Evolutionary conservation across 2,797 vertebrate species (phyloP).

Genomic region (Tokudaia tokunoshimensis): DNA sequence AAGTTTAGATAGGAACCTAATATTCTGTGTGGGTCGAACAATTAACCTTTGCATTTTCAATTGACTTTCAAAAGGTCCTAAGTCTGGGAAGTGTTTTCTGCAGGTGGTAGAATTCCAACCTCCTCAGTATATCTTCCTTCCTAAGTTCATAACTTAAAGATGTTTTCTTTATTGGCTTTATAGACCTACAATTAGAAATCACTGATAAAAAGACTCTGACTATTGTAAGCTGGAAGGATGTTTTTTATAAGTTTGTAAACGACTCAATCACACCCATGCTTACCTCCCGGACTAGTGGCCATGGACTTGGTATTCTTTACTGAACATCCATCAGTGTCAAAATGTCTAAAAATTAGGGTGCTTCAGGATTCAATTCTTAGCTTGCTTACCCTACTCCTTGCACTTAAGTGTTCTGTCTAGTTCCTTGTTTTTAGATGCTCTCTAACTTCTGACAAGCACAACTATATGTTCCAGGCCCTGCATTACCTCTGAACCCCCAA

Average conservation of each 20-base stretch:
- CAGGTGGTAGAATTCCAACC: neutral
- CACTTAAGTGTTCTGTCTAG: neutral
- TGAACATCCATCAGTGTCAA: neutral
- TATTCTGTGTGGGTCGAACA: neutral
- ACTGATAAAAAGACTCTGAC: neutral
- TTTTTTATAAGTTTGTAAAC: neutral
- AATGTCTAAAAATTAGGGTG: neutral
- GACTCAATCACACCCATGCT: neutral
- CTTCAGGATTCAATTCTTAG: neutral
- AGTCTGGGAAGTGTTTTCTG: neutral
- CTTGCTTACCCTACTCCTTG: neutral
- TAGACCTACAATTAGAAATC: slow-evolving; percentile 13
- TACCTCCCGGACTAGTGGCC: neutral
- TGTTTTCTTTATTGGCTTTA: neutral
- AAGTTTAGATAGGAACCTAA: neutral
- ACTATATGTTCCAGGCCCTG: neutral
- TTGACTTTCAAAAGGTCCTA: neutral
- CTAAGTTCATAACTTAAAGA: neutral
- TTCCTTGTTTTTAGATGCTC: neutral
- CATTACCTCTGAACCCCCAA: neutral
- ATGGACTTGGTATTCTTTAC: neutral
- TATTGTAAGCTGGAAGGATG: neutral
- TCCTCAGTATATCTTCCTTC: neutral
- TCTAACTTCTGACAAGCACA: neutral
- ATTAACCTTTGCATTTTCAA: neutral